phyloP scores from a whole-genome alignment of 2,113 vertebrate species.

The Hipposideros armiger region DNA sequence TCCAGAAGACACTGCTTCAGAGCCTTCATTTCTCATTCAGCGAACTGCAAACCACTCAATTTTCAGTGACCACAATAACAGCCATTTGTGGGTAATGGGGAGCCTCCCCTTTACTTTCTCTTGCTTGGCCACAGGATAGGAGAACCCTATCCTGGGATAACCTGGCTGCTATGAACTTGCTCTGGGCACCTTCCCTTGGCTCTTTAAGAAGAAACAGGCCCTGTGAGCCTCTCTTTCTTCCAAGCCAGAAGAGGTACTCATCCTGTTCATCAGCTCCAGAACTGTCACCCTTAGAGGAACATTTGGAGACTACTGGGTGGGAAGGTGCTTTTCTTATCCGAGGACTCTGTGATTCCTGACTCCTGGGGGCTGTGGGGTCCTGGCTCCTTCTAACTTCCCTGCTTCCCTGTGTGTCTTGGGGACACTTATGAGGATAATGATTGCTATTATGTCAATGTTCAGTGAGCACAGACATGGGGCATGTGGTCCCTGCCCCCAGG shows the following conservation, averaged over 20 bases:
- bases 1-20: background rate
- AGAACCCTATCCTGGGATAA: background rate
- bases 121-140: background rate
- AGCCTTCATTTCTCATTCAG: background rate
- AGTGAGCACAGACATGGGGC: background rate
- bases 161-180: background rate
- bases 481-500: background rate
- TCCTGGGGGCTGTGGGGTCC: background rate
- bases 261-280: fast-evolving
- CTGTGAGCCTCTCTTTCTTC: background rate
- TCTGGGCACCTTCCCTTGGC: background rate
- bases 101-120: slow-evolving; percentile 62
- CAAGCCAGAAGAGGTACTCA: background rate
- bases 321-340: background rate
- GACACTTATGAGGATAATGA: slow-evolving; percentile 37
- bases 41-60: slow-evolving; percentile 48
- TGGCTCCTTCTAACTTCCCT: background rate
- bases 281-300: background rate
- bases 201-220: slow-evolving; percentile 24
- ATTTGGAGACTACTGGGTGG: background rate
- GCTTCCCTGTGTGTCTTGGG: background rate
- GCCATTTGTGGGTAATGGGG: slow-evolving; percentile 28
- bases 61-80: slow-evolving; percentile 63
- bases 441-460: slow-evolving; percentile 24
- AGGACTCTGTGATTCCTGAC: background rate